These are phyloP conservation scores for Bubo bubo DNA, from an alignment of 2,113 vertebrate genomes.

Conservation along the genomic window DNA sequence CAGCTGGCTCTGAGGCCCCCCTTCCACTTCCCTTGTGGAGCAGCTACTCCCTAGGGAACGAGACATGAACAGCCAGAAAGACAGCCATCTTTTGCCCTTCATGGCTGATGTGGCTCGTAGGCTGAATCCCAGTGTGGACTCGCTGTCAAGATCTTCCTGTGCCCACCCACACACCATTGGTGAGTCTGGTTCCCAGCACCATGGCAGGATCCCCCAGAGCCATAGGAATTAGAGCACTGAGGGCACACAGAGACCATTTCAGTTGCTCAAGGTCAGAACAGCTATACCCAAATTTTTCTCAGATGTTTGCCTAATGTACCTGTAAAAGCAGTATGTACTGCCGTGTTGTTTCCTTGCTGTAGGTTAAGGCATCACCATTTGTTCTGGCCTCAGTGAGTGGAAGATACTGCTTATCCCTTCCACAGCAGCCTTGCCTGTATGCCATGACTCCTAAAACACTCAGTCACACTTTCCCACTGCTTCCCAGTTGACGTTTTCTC, in stretches of 20 bases:
- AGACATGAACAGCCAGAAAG: not conserved
- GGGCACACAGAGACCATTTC: fast-evolving
- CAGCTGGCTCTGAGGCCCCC: not conserved
- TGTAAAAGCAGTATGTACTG: not conserved
- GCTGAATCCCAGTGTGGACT: not conserved
- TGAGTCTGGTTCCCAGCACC: not conserved
- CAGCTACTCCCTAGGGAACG: not conserved
- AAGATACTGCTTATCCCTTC: not conserved
- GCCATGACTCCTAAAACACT: not conserved
- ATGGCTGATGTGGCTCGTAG: not conserved
- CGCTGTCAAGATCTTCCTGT: not conserved
- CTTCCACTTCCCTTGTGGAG: not conserved
- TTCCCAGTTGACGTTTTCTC: not conserved
- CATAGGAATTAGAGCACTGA: not conserved
- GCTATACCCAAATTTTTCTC: not conserved
- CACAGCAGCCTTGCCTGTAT: not conserved
- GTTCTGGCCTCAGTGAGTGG: not conserved
- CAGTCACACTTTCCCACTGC: not conserved
- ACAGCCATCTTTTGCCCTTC: not conserved
- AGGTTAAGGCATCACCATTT: not conserved
- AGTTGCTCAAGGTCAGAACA: not conserved
- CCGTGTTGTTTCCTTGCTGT: not conserved
- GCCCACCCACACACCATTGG: not conserved
- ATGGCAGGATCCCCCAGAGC: fast-evolving
- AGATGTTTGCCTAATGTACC: not conserved